phyloP scores from a whole-genome alignment of 2,797 vertebrate species.

The Alauda arvensis region DNA sequence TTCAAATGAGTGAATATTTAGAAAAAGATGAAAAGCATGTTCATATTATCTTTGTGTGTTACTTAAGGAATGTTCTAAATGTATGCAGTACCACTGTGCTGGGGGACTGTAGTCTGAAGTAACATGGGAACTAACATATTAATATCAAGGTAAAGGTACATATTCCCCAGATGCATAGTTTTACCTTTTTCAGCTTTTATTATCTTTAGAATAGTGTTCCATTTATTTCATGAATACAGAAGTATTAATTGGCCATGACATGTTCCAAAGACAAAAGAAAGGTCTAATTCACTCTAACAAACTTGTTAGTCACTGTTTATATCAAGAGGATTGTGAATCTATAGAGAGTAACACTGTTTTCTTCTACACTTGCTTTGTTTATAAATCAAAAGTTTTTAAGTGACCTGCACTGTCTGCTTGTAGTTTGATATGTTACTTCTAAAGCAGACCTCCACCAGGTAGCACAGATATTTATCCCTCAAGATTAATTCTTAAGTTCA shows the following conservation, averaged over 20 bases:
- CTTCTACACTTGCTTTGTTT: slow-evolving; percentile 68
- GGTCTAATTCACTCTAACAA: slow-evolving; percentile 95
- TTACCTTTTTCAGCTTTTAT: slow-evolving; percentile 85
- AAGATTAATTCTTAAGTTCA: slow-evolving; percentile 15
- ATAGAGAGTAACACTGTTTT: slow-evolving; percentile 74
- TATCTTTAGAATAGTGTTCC: slow-evolving; percentile 80
- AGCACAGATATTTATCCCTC: slow-evolving; percentile 34
- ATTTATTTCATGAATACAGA: slow-evolving; percentile 76
- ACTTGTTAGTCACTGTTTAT: slow-evolving; percentile 86
- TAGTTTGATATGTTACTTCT: slow-evolving; percentile 59
- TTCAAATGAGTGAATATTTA: slow-evolving; percentile 75
- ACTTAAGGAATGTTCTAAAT: slow-evolving; percentile 74
- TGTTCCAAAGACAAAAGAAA: slow-evolving; percentile 92
- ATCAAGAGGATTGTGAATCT: slow-evolving; percentile 76
- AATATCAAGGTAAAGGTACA: slow-evolving; percentile 90
- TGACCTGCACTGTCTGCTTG: slow-evolving; percentile 74
- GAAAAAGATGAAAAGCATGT: slow-evolving; percentile 80
- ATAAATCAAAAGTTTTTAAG: slow-evolving; percentile 79
- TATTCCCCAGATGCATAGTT: slow-evolving; percentile 85
- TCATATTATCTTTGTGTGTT: slow-evolving; percentile 74
- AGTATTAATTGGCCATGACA: slow-evolving; percentile 90
- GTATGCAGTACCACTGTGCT: slow-evolving; percentile 77
- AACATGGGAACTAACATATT: slow-evolving; percentile 79
- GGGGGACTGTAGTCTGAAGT: slow-evolving; percentile 78
- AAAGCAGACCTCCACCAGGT: slow-evolving; percentile 28